phyloP scores from a whole-genome alignment of 2,113 vertebrate species.

The Cephalopholis sonnerati region DNA sequence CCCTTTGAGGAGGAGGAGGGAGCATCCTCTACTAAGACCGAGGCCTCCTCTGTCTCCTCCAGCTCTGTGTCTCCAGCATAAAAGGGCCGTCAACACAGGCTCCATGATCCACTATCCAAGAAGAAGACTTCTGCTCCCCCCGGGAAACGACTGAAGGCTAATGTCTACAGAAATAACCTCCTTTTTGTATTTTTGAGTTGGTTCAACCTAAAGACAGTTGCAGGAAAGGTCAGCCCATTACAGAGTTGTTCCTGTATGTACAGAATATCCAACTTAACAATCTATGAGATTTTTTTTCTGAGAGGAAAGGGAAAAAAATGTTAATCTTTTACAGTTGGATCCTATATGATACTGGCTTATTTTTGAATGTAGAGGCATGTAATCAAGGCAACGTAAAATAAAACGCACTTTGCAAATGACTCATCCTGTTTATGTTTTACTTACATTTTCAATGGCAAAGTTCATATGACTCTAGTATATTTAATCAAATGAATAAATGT shows the following conservation, averaged over 20 bases:
- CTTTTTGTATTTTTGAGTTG: conserved; percentile 84
- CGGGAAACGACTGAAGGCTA: conserved; percentile 82
- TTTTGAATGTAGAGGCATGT: conserved; percentile 88
- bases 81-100: conserved; percentile 50
- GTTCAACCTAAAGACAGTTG: conserved; percentile 85
- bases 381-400: conserved; percentile 87
- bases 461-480: conserved; percentile 73
- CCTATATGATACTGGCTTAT: conserved; percentile 85
- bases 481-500: conserved; percentile 78
- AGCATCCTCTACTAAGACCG: conserved; percentile 92
- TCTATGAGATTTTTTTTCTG: conserved; percentile 74
- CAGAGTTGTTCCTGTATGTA: conserved; percentile 85
- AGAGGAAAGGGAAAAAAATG: conserved; percentile 72
- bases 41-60: conserved; percentile 92
- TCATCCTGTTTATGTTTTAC: conserved; percentile 81
- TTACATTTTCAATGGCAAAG: conserved; percentile 70
- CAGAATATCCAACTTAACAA: conserved; percentile 80
- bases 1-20: conserved; percentile 92
- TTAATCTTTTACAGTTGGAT: conserved; percentile 81
- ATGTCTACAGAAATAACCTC: conserved; percentile 80
- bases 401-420: conserved; percentile 87
- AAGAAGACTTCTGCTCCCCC: conserved; percentile 81
- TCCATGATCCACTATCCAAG: conserved; percentile 65
- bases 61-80: conserved; percentile 97
- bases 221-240: conserved; percentile 80